A percentile compares a stretch with the other conserved stretches of the same genome.
Evolutionary conservation across 1,140 invertebrate species (phyloP).

Genomic region (Pseudomyrmex pallidus): DNA sequence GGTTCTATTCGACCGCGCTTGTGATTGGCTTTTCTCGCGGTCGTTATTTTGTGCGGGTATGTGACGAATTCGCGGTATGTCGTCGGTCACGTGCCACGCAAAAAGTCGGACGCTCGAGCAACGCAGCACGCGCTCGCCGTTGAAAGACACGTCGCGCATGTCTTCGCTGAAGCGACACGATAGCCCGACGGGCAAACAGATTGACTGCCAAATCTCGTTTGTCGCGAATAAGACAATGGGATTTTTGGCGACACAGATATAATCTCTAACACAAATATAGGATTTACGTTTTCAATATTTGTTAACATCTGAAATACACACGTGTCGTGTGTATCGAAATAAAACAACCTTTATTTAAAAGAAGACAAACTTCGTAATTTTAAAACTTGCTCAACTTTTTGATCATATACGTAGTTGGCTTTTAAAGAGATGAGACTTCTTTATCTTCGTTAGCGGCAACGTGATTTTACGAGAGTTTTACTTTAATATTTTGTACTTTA

Average conservation of each 20-base stretch:
- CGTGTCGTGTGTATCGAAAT: neutral
- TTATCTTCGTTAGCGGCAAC: neutral
- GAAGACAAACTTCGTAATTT: too few relatives aligned
- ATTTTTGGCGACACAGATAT: too few relatives aligned
- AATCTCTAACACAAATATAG: too few relatives aligned
- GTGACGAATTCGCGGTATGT: slow-evolving; percentile 58
- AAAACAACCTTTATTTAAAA: too few relatives aligned
- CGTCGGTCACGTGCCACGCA: slow-evolving; percentile 54
- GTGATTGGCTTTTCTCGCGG: neutral
- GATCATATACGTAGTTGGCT: too few relatives aligned
- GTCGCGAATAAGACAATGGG: neutral
- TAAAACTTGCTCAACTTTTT: too few relatives aligned
- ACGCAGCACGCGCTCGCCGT: slow-evolving; percentile 12
- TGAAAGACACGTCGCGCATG: slow-evolving; percentile 54
- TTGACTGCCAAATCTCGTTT: neutral
- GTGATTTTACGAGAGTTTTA: neutral
- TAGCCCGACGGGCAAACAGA: neutral
- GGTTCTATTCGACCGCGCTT: neutral
- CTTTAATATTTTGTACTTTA: neutral
- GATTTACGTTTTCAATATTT: neutral
- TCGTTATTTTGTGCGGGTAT: slow-evolving; percentile 28
- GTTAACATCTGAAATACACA: neutral
- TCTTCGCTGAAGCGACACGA: neutral
- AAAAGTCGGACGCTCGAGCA: slow-evolving; percentile 46
- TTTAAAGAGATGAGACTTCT: too few relatives aligned